Base-by-base conservation (phyloP, 2,888 invertebrate genomes). In the Glyphotaelius pellucidus region DNA sequence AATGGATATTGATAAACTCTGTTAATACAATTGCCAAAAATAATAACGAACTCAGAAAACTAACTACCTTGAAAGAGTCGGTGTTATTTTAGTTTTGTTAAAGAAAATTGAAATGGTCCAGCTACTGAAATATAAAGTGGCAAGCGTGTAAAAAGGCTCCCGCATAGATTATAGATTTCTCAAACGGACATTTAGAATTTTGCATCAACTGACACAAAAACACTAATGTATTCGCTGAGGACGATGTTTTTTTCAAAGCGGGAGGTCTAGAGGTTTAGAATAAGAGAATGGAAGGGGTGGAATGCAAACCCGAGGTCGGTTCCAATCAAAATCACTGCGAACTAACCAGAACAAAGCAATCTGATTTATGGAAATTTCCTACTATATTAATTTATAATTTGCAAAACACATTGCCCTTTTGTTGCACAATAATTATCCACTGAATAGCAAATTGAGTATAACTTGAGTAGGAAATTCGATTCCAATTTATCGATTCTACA, bases 101-200 rank as follows among this genome's bases (percentile, higher is more conserved):
- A 25, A 67, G n/a, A n/a, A 67, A 67, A 67, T n/a, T 67, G 0
- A 67, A 67, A 67, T 67, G 67, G 67, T 67, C 67, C 67, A 67
- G 67, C 25, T 67, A 67, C 25, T 67, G 67, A 67, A 67, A 67
- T 67, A 67, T 67, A 67, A 25, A 67, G 67, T 7, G 25, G 67
- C 67, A 67, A 25, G 67, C 25, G 67, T 25, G 67, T 25, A 67
- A 67, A 30, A 67, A 67, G 67, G 79, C 88, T 89, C 88, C 88
- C 88, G 88, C 88, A 38, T 89, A 89, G 88, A 89, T 31, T 35
- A 79, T 79, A 80, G n/a, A 67, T 89, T 89, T 83, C 67, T 67
- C 83, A 83, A 83, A 83, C 83, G 83, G 83, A 83, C 86, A 85
- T 38, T 42, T 86, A 42, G 30, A 25, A 79, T 79, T 38, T 89